Conservation (phyloP, 2,797 vertebrate species). For the Heliangelus exortis region DNA sequence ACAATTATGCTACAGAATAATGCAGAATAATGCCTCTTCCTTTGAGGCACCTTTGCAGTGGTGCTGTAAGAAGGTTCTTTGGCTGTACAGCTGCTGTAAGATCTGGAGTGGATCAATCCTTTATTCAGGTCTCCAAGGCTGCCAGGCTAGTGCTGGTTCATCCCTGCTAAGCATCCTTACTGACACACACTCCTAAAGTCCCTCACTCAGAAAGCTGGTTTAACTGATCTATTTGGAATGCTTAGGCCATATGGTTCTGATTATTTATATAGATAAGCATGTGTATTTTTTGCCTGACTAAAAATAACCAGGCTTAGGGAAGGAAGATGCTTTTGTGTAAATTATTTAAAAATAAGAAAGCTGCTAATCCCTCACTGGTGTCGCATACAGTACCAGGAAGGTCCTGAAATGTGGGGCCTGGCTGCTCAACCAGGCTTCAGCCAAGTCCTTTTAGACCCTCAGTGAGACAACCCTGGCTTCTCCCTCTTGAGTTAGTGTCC, state of each 20-base stretch:
- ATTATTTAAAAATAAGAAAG: conserved; percentile 50
- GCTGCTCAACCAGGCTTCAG: not conserved
- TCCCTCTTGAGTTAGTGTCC: not conserved
- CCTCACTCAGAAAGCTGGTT: not conserved
- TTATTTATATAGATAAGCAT: conserved; percentile 58
- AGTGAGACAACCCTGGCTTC: not conserved
- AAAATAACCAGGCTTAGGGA: conserved; percentile 26
- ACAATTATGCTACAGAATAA: not conserved
- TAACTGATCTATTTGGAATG: conserved; percentile 34
- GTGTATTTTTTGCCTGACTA: conserved; percentile 38
- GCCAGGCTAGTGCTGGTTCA: not conserved
- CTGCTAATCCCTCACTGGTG: not conserved
- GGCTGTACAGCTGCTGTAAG: not conserved
- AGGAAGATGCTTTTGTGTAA: conserved; percentile 45
- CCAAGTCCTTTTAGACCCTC: not conserved
- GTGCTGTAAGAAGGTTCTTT: not conserved
- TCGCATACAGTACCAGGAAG: fast-evolving
- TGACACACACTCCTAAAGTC: not conserved
- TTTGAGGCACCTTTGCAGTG: not conserved
- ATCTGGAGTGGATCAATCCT: not conserved
- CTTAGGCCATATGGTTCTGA: conserved; percentile 52
- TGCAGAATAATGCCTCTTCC: not conserved
- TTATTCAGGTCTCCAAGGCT: not conserved
- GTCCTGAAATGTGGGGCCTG: not conserved
- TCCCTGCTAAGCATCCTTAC: not conserved